A percentile compares a stretch with the other conserved stretches of the same genome.
These are phyloP conservation scores for Heliconius aoede DNA, from an alignment of 2,888 invertebrate species.

Conservation along the genomic window DNA sequence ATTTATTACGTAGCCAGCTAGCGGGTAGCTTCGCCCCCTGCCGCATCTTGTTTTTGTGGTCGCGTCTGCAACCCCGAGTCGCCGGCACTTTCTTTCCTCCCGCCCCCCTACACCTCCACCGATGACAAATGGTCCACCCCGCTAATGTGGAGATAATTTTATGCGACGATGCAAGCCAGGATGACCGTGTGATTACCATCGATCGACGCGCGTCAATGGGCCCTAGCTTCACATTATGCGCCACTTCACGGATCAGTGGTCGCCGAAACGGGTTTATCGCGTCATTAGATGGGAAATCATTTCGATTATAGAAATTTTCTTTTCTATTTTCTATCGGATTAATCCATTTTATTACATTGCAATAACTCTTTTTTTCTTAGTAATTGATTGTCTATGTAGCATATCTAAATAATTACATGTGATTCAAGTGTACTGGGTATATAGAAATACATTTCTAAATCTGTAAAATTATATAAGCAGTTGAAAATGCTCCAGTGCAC, in stretches of 20 bases:
- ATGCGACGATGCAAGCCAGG: slow-evolving; percentile 74
- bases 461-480: neutral
- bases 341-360: slow-evolving; percentile 40
- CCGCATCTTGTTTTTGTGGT: slow-evolving; percentile 81
- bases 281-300: slow-evolving; percentile 66
- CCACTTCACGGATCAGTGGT: slow-evolving; percentile 69
- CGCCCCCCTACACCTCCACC: slow-evolving; percentile 60
- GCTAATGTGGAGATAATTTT: slow-evolving; percentile 82
- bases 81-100: slow-evolving; percentile 62
- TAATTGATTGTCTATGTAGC: slow-evolving; percentile 8
- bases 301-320: slow-evolving; percentile 48
- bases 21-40: slow-evolving; percentile 67
- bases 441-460: neutral
- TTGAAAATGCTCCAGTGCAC: slow-evolving; percentile 24
- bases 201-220: slow-evolving; percentile 76
- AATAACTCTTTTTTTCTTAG: slow-evolving; percentile 16
- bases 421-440: neutral
- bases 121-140: slow-evolving; percentile 82
- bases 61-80: slow-evolving; percentile 80
- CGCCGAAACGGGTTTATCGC: slow-evolving; percentile 68
- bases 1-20: slow-evolving; percentile 59
- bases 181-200: slow-evolving; percentile 79
- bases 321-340: slow-evolving; percentile 41
- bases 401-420: neutral
- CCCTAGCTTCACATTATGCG: slow-evolving; percentile 73